Evolutionary conservation across 2,113 vertebrate species (phyloP).

Genomic region (Cathartes aura): DNA sequence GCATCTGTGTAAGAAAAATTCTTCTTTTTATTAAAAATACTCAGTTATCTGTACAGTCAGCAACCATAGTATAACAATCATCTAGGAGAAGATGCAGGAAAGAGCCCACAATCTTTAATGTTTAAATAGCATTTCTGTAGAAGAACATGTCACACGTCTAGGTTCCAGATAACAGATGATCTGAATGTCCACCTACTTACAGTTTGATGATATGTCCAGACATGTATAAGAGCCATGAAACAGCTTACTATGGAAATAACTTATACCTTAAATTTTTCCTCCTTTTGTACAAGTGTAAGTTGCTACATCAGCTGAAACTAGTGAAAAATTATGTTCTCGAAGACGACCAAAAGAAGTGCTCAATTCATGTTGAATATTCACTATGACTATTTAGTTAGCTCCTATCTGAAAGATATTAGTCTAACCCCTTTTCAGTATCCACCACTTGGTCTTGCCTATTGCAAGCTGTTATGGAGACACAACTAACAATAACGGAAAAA

Average conservation of each 20-base stretch:
- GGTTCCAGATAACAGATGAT: background rate
- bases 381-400: background rate
- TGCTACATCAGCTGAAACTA: background rate
- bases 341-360: background rate
- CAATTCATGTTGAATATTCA: background rate
- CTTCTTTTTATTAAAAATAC: background rate
- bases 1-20: background rate
- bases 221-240: background rate
- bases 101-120: background rate
- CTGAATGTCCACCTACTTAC: background rate
- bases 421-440: background rate
- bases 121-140: background rate
- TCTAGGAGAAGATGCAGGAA: background rate
- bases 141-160: background rate
- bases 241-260: background rate
- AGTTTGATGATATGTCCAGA: background rate
- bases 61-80: background rate
- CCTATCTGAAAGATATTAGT: background rate
- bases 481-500: background rate
- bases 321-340: background rate
- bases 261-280: background rate
- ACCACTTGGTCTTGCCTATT: background rate
- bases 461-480: background rate
- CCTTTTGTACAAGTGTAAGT: background rate
- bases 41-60: background rate